These are phyloP conservation scores for Pteronura brasiliensis DNA, from an alignment of 2,113 vertebrate genomes.

Conservation along the genomic window DNA sequence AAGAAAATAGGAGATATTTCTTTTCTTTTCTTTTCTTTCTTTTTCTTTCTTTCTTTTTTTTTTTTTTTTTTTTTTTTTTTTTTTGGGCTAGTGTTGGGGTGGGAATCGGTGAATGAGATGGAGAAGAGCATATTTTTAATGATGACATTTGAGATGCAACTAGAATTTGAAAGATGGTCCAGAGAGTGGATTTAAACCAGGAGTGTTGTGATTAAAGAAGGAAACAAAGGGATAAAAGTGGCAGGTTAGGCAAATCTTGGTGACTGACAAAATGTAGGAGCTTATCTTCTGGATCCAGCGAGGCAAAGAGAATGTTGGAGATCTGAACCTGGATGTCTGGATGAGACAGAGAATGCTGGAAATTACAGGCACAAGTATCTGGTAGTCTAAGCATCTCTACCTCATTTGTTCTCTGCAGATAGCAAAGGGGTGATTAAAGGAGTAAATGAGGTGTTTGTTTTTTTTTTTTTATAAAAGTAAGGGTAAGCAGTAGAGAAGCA, in stretches of 20 bases:
- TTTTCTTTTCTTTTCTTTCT: too few relatives aligned
- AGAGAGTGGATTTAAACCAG: background rate
- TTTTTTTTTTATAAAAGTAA: background rate
- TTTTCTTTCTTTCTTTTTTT: too few relatives aligned
- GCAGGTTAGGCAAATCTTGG: background rate
- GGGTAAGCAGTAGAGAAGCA: background rate
- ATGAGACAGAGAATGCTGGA: background rate
- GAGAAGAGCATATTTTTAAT: background rate
- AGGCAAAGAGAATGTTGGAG: background rate
- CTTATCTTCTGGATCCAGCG: background rate
- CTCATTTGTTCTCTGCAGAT: background rate
- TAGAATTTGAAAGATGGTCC: background rate
- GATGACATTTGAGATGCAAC: background rate
- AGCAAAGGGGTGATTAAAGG: background rate
- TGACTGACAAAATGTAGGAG: background rate
- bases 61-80: background rate
- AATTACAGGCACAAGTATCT: background rate
- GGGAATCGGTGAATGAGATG: background rate
- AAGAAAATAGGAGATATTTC: background rate
- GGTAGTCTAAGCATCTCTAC: background rate
- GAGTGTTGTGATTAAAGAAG: background rate
- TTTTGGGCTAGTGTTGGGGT: background rate
- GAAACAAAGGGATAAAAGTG: background rate
- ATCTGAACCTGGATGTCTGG: background rate
- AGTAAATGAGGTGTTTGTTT: background rate